Percentiles rank a stretch among this genome's conserved stretches.
These are phyloP conservation scores for Muscina levida DNA, from an alignment of 2,888 invertebrate genomes.

Conservation along the genomic window DNA sequence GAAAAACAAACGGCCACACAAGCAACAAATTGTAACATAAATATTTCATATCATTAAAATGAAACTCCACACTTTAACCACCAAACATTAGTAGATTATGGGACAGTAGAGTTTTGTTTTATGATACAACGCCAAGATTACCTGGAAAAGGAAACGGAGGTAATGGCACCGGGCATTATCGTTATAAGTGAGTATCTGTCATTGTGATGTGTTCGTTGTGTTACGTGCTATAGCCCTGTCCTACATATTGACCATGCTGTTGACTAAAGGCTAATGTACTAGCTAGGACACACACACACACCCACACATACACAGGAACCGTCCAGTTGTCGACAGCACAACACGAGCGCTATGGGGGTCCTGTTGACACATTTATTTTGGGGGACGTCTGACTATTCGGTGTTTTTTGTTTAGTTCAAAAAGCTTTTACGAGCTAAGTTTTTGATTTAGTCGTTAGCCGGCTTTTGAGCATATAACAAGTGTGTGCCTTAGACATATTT, in stretches of 20 bases:
- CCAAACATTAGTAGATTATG: slow-evolving; percentile 11
- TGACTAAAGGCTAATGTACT: slow-evolving; percentile 31
- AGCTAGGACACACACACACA: no score
- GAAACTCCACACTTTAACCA: slow-evolving; percentile 25
- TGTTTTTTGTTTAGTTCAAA: slow-evolving; percentile 32
- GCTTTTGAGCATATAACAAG: slow-evolving; percentile 58
- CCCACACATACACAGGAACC: no score
- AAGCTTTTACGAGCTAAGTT: slow-evolving; percentile 58
- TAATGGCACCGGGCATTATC: neutral
- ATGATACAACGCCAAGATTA: neutral
- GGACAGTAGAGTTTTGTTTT: neutral
- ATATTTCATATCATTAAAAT: slow-evolving; percentile 26
- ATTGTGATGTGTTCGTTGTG: slow-evolving; percentile 15
- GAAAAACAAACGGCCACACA: no score
- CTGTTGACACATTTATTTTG: slow-evolving; percentile 1
- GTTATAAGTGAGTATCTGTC: neutral
- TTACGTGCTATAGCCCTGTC: slow-evolving; percentile 13
- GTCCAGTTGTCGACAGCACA: no score
- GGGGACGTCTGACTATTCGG: neutral
- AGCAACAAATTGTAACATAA: slow-evolving; percentile 36
- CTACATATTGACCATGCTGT: slow-evolving; percentile 29
- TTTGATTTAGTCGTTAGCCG: slow-evolving; percentile 63
- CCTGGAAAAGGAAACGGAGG: neutral
- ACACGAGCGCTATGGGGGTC: no score
- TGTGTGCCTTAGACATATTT: no score